phyloP scores from a whole-genome alignment of 2,888 invertebrate genomes.

The Hololepta plana region DNA sequence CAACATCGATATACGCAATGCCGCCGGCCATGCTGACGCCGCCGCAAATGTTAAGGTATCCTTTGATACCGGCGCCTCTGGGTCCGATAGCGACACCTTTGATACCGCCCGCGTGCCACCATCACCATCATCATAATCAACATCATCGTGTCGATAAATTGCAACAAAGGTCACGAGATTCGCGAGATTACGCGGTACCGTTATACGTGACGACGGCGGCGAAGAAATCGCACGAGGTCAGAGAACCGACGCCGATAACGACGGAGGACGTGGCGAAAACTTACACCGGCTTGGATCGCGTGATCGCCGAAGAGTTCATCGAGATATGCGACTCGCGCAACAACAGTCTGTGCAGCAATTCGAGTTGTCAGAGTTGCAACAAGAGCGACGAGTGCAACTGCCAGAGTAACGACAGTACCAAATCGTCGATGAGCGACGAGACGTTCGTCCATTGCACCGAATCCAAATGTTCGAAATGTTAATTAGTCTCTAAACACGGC shows the following conservation, averaged over 20 bases:
- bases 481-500: constrained; percentile 1
- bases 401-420: constrained; percentile 7
- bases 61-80: constrained; percentile 23
- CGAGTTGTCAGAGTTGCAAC: constrained; percentile 13
- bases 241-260: constrained; percentile 19
- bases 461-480: constrained; percentile 9
- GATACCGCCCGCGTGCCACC: no score
- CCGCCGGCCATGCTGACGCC: no score
- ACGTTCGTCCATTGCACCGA: constrained; percentile 13
- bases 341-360: constrained; percentile 19
- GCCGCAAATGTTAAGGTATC: no score
- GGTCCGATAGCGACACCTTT: constrained; percentile 23
- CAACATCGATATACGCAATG: no score
- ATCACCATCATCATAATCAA: no score
- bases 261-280: constrained; percentile 37
- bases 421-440: constrained; percentile 5
- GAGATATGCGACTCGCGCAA: constrained; percentile 40
- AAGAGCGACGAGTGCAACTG: no score
- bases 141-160: no score
- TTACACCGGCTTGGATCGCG: constrained; percentile 41
- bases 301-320: constrained; percentile 45
- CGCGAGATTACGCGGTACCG: no score
- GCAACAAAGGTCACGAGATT: no score
- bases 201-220: no score
- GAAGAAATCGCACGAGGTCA: no score